A percentile compares a stretch with the other conserved stretches of the same genome.
phyloP scores from a whole-genome alignment of 2,797 vertebrate genomes.

The Thaleichthys pacificus region DNA sequence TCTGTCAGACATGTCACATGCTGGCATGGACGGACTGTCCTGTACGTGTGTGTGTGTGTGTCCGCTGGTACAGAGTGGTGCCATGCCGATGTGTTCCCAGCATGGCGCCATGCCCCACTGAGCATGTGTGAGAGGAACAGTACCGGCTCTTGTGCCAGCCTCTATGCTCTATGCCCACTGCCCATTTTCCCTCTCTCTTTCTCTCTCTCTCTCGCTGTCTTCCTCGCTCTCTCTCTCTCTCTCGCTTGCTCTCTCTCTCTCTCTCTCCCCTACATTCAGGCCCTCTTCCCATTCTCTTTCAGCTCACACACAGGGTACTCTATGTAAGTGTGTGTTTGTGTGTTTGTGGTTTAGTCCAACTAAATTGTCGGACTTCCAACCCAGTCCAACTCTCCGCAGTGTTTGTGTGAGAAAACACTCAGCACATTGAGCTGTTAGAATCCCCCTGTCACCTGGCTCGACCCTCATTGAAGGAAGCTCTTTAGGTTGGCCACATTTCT shows the following conservation, averaged over 20 bases:
- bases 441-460: too few species aligned
- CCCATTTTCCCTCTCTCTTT: conserved; percentile 6
- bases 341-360: conserved; percentile 10
- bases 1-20: conserved; percentile 48
- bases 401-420: not conserved
- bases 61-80: conserved; percentile 55
- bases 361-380: too few species aligned
- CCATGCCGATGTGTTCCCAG: conserved; percentile 59
- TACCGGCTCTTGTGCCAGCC: conserved; percentile 39
- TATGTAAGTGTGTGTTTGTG: not conserved
- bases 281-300: conserved; percentile 29
- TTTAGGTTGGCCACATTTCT: too few species aligned
- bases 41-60: conserved; percentile 8
- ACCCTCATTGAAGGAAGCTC: too few species aligned
- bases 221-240: conserved; percentile 23
- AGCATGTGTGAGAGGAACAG: conserved; percentile 56
- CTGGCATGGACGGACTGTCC: conserved; percentile 50
- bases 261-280: conserved; percentile 28
- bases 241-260: not conserved
- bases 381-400: too few species aligned
- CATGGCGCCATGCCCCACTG: conserved; percentile 27
- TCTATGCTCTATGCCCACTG: not conserved
- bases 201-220: conserved; percentile 28
- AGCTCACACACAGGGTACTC: not conserved
- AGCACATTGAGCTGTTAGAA: too few species aligned